Evolutionary conservation across 2,797 vertebrate genomes (phyloP), one percentile per base, ranked within the genome.

Genomic region (Lutjanus argentimaculatus): DNA sequence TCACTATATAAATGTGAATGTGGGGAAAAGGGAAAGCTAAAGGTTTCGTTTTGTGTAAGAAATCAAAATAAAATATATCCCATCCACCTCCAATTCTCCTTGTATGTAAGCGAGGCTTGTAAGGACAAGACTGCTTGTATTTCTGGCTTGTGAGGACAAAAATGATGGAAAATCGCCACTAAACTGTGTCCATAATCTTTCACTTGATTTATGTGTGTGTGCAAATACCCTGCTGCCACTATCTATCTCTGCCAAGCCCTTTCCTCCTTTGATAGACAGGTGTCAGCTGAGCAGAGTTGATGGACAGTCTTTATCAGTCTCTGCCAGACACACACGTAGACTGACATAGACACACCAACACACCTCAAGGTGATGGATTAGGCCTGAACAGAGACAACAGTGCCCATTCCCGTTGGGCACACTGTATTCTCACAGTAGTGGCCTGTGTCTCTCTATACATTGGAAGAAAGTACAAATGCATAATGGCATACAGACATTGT

Each of bases 311-410:
- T 94, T 93, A 94, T 94, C 94, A 83, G 86, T 67, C 73, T 79
- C 72, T 82, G 83, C 89, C 93, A 95, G 88, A 87, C 79, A 78
- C 78, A 80, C 88, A 78, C 55, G 70, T 7, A 80, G 67, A 78
- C 72, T 80, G 67, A 89, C 78, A 87, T 53, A 75, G 59, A 73
- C 75, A 73, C 82, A 88, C 57, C 72, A 79, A 87, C 79, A 85
- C 82, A 90, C 52, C 53, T 82, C 85, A 88, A 86, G 88, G 85
- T 92, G 92, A 91, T 91, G 93, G 90, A 95, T 94, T 92, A 94
- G 84, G 74, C 66, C 64, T 40, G 45, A 46, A 79, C 82, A 85
- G 88, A 91, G 84, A 93, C 87, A 92, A 85, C 40, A 76, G 74
- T 65, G 66, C 71, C 82, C 46, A 42, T 73, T 88, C 82, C 83